Percentiles rank a stretch among this genome's conserved stretches.
These are phyloP conservation scores for Zoanthus sansibaricus DNA, from an alignment of 92 coral and sea anemone genomes.

Conservation along the genomic window DNA sequence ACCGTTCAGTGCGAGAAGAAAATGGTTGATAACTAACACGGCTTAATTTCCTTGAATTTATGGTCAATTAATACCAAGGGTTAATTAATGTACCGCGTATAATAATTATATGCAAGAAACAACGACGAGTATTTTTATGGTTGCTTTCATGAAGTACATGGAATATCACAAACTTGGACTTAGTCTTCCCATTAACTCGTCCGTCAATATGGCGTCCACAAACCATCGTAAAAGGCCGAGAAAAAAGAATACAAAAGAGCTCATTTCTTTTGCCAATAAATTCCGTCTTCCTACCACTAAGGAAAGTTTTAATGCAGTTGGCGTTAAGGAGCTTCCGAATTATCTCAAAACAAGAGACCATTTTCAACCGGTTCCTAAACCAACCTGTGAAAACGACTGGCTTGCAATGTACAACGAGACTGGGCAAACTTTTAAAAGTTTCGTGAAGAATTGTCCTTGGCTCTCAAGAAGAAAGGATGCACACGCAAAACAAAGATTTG, in stretches of 20 bases:
- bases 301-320: constrained; percentile 65
- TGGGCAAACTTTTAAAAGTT: constrained; percentile 71
- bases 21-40: too few species aligned
- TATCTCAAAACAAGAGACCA: constrained; percentile 39
- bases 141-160: too few species aligned
- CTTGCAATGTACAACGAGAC: constrained; percentile 70
- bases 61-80: too few species aligned
- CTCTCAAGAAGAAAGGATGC: constrained; percentile 61
- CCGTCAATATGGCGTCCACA: constrained; percentile 68
- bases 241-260: constrained; percentile 28
- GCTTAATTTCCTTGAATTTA: too few species aligned
- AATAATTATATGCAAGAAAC: too few species aligned
- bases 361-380: constrained; percentile 57
- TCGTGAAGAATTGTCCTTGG: constrained; percentile 72
- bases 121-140: too few species aligned
- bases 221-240: constrained; percentile 33
- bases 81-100: too few species aligned
- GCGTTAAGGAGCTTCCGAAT: constrained; percentile 30
- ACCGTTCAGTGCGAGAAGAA: too few species aligned
- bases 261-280: constrained; percentile 62
- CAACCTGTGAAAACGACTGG: constrained; percentile 67
- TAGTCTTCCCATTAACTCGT: neutral
- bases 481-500: constrained; percentile 51
- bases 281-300: constrained; percentile 65
- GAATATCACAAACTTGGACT: neutral